Evolutionary conservation across 2,113 vertebrate species (phyloP).

Genomic region (Salvelinus alpinus): DNA sequence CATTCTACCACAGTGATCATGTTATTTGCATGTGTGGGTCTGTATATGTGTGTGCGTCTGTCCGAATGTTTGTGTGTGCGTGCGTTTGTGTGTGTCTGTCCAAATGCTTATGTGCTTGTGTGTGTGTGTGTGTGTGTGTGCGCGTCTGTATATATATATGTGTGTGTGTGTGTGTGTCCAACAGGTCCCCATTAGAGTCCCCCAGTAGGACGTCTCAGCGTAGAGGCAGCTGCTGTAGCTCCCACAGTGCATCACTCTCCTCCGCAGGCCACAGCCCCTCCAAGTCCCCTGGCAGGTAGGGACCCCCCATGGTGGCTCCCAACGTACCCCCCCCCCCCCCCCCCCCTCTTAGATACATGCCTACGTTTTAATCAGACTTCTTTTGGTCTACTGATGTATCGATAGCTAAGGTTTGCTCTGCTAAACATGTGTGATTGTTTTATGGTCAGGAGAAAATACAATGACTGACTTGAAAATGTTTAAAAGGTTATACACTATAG

Average conservation of each 20-base stretch:
- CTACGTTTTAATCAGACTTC: not conserved
- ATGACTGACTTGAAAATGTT: too few relatives aligned
- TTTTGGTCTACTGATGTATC: not conserved
- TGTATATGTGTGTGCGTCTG: slow-evolving; percentile 22
- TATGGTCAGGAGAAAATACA: too few relatives aligned
- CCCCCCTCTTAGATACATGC: not conserved
- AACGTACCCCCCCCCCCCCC: too few relatives aligned
- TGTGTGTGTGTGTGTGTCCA: not conserved
- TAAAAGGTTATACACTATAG: too few relatives aligned
- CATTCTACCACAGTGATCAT: too few relatives aligned
- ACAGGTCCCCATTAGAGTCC: slow-evolving; percentile 86
- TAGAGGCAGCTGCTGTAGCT: slow-evolving; percentile 89
- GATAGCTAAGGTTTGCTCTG: too few relatives aligned
- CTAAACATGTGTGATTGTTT: too few relatives aligned
- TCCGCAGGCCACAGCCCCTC: slow-evolving; percentile 81
- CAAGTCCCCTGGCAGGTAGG: slow-evolving; percentile 90
- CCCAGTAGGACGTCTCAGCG: slow-evolving; percentile 81
- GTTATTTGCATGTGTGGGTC: not conserved
- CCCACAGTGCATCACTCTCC: slow-evolving; percentile 86
- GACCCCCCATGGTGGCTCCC: not conserved
- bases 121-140: slow-evolving; percentile 20
- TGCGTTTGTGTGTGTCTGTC: not conserved
- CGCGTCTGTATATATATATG: too few relatives aligned
- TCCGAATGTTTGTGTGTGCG: not conserved
- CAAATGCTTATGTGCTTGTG: slow-evolving; percentile 16